Evolutionary conservation across 1,140 invertebrate genomes (phyloP), one percentile per base, ranked within the genome.

Genomic region (Araneus ventricosus): DNA sequence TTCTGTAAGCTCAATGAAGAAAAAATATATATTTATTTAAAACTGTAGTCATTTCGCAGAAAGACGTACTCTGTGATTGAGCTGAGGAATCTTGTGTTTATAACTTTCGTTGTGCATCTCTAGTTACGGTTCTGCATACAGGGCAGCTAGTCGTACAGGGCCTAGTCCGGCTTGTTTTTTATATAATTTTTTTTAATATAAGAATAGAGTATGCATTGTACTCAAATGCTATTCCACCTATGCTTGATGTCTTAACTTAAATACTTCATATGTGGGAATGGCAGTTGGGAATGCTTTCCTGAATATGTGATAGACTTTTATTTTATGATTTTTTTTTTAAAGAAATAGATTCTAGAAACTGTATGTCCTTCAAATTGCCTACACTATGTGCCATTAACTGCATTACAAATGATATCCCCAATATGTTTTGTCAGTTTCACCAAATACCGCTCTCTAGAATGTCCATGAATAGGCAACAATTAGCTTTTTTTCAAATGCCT

Each of bases 91-190:
- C 88, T 75, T 67, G 27, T 88, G 8, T 41, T 88, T 88, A 70
- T 45, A 6, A 63, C 37, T 34, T 67, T 86, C 6, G 70, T 70
- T 88, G 61, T 79, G 34, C 85, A 63, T 93, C 41, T 87, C 91
- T 88, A 93, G 91, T 93, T 88, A 93, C 85, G 91, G 91, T 70
- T 87, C 45, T 88, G 85, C 91, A 93, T 93, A 52, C 84, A 80
- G 84, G 91, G 91, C 91, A 93, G 91, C 91, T 93, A 93, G 91
- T 93, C 91, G 85, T 61, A 79, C 67, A 80, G 85, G 91, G 91
- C 91, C 91, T 93, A 93, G 91, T 93, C 91, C 57, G 61, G 91
- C 85, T 93, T 93, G 61, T 61, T 79, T 88, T 79, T 93, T 85
- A 41, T 24, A 52, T 24, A 27, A 34, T 82, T 82, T 91, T 82